A percentile compares a stretch with the other conserved stretches of the same genome.
Evolutionary conservation across 2,888 invertebrate genomes (phyloP).

Genomic region (Acleris literana): DNA sequence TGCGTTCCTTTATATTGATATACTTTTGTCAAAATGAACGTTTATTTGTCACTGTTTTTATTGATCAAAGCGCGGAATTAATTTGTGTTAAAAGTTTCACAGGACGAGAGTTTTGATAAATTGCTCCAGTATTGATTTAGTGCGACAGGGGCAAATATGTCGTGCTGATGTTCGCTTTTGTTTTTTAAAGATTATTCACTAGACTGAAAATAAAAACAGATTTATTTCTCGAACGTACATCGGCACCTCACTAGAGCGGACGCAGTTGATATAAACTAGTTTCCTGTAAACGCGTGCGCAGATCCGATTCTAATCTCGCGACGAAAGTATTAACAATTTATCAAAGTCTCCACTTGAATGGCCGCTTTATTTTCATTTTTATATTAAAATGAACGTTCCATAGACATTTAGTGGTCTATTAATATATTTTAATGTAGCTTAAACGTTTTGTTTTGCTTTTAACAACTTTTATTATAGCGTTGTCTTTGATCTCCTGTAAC

Average conservation of each 20-base stretch:
- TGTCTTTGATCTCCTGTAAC: slow-evolving; percentile 53
- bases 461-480: slow-evolving; percentile 58
- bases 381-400: slow-evolving; percentile 57
- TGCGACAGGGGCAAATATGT: slow-evolving; percentile 1
- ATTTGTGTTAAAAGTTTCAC: slow-evolving; percentile 20
- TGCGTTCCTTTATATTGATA: slow-evolving; percentile 19
- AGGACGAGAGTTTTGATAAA: slow-evolving; percentile 13
- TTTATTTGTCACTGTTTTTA: slow-evolving; percentile 26
- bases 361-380: slow-evolving; percentile 38
- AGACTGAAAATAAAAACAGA: neutral
- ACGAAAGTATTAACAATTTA: slow-evolving; percentile 70
- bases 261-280: slow-evolving; percentile 53
- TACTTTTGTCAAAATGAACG: slow-evolving; percentile 21
- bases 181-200: neutral
- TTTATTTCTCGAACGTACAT: slow-evolving; percentile 6
- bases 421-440: slow-evolving; percentile 73
- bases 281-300: slow-evolving; percentile 57
- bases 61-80: slow-evolving; percentile 30
- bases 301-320: slow-evolving; percentile 68
- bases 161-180: neutral
- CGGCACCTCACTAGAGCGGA: slow-evolving; percentile 55
- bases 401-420: slow-evolving; percentile 68
- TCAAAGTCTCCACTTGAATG: slow-evolving; percentile 57
- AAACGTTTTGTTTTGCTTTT: slow-evolving; percentile 71
- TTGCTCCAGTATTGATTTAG: slow-evolving; percentile 11